phyloP scores from a whole-genome alignment of 2,888 invertebrate genomes.

The Caenorhabditis panamensis region DNA sequence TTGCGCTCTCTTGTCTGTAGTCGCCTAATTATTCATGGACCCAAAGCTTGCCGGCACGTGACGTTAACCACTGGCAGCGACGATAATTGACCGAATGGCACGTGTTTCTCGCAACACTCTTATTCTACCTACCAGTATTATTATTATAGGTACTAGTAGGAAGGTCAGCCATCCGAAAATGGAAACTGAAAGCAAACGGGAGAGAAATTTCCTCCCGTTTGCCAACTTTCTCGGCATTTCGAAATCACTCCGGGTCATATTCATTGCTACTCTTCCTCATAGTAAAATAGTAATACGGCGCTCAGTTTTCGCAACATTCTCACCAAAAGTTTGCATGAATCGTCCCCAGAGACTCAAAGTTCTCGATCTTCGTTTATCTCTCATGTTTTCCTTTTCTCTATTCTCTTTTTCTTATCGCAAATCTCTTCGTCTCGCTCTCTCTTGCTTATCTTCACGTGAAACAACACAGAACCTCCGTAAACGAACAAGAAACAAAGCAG shows the following conservation, averaged over 20 bases:
- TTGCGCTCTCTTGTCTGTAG: constrained; percentile 2
- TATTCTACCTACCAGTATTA: constrained; percentile 30
- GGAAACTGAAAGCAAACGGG: constrained; percentile 11
- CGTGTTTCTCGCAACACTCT: constrained; percentile 43
- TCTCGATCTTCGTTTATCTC: constrained; percentile 51
- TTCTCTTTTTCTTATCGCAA: constrained; percentile 19
- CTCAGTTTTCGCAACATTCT: constrained; percentile 19
- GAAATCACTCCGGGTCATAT: background rate
- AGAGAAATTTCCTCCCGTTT: background rate
- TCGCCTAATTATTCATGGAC: constrained; percentile 55
- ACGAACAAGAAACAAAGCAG: constrained; percentile 10
- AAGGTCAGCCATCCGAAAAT: constrained; percentile 49
- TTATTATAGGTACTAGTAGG: constrained; percentile 38
- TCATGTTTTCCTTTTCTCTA: constrained; percentile 36
- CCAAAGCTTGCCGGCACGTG: constrained; percentile 36
- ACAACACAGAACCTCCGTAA: constrained; percentile 32
- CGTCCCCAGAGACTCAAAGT: constrained; percentile 28
- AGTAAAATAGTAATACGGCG: constrained; percentile 16
- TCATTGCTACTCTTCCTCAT: background rate
- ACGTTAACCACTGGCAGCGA: constrained; percentile 22
- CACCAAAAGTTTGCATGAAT: constrained; percentile 6
- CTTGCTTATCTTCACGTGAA: constrained; percentile 44
- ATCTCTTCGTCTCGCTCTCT: constrained; percentile 33
- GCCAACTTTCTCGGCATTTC: background rate
- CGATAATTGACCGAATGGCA: constrained; percentile 48